Percentiles rank a stretch among this genome's conserved stretches.
Conservation (phyloP, 2,113 vertebrate species). For the Gymnorhina tibicen region DNA sequence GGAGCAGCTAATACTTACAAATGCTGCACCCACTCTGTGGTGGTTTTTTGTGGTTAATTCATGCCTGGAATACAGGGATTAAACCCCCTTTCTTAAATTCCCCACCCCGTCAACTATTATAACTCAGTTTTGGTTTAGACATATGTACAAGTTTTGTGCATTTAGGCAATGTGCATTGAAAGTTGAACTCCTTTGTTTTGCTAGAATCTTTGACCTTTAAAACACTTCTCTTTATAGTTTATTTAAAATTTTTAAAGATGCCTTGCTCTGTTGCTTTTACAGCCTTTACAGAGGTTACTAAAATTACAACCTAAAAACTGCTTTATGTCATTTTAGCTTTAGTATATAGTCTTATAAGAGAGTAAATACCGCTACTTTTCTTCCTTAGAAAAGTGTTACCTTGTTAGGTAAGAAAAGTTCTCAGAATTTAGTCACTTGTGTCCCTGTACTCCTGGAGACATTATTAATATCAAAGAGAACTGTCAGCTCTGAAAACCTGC, state of each 20-base stretch:
- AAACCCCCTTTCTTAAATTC: background rate
- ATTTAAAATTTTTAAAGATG: background rate
- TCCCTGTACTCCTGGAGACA: background rate
- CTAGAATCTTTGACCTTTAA: background rate
- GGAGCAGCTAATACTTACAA: background rate
- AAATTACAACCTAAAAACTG: background rate
- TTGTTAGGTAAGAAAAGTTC: background rate
- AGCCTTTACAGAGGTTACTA: background rate
- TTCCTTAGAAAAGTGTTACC: background rate
- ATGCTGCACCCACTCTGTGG: background rate
- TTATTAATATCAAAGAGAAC: background rate
- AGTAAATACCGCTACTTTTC: background rate
- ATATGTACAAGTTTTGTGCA: background rate
- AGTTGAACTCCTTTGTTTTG: background rate
- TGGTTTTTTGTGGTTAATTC: background rate
- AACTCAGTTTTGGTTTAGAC: background rate
- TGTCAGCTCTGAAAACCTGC: background rate
- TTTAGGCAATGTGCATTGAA: background rate
- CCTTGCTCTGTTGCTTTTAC: background rate
- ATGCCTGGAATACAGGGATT: background rate
- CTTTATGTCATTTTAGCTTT: background rate
- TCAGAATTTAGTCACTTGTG: background rate
- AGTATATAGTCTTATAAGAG: background rate
- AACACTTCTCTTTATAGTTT: background rate
- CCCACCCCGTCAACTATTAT: background rate